These are phyloP conservation scores for Tetranychus piercei DNA, from an alignment of 2,888 invertebrate genomes.

Conservation along the genomic window DNA sequence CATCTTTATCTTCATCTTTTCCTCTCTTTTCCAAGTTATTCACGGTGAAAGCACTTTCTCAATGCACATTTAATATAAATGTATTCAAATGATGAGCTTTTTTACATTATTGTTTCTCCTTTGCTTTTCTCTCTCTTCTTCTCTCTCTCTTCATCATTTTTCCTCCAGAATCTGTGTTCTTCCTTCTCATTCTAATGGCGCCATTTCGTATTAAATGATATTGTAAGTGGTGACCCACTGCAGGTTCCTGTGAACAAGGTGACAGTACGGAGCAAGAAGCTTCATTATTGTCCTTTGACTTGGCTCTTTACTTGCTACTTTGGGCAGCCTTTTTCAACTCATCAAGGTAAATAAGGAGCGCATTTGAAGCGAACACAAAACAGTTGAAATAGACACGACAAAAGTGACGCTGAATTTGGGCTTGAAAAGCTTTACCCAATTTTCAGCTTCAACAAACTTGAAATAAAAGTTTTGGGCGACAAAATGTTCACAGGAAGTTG, in stretches of 20 bases:
- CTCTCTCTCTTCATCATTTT: neutral
- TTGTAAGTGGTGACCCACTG: no score
- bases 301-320: no score
- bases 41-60: neutral
- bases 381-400: no score
- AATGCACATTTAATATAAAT: neutral
- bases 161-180: neutral
- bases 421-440: neutral
- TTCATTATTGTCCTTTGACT: no score
- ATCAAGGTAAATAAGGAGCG: no score
- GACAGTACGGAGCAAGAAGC: no score
- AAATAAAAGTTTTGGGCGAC: neutral
- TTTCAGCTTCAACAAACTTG: neutral
- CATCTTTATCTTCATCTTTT: neutral
- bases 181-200: neutral
- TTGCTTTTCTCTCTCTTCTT: neutral
- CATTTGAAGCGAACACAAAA: no score
- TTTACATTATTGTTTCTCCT: neutral
- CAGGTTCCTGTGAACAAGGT: no score
- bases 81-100: no score
- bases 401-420: no score
- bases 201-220: no score
- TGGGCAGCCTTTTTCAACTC: no score
- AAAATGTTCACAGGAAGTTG: neutral
- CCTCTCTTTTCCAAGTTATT: neutral